Evolutionary conservation across 2,888 invertebrate species (phyloP), one percentile per base, ranked within the genome.

Genomic region (Hypselothyrea guttata): DNA sequence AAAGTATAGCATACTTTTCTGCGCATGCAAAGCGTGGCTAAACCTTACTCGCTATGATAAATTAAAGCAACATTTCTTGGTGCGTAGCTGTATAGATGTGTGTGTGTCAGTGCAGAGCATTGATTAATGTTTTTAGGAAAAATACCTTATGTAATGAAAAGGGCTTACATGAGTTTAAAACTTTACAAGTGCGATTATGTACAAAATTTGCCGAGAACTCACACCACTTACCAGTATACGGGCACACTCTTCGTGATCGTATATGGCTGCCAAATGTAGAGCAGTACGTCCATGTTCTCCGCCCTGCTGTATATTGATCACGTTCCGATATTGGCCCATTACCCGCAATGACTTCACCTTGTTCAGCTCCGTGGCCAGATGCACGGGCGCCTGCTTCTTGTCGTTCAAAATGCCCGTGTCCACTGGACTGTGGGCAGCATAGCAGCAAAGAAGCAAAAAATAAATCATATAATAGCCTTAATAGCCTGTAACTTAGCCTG

Each of bases 191-290:
- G 51, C 69, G 51, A 46, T 46, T 22, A 22, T 22, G 5, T 22
- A 22, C 22, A 22, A 22, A 22, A 41, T 8, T 9, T 46, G 30
- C 16, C 33, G 12, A 7, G 12, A 27, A 66, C 68, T 74, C 77
- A 76, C 71, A 54, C 63, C 66, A 73, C 91, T 91, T 92, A 97
- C 97, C 92, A 97, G 90, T 71, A 96, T 92, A 85, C 93, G 92
- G 9, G 96, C 96, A 88, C 96, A 96, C 77, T 94, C 93, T 62
- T 95, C 95, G 85, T 95, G 94, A 88, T 97, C 96, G 77, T 94
- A 94, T 53, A 95, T 95, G 5, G 96, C 96, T 0, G 96, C 96
- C 62, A 95, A 92, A 86, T 97, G 97, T 0, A 97, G 91, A 0
- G 96, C 95, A 0, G 95, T 95, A 18, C 95, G 91, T 0, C 96